Percentiles rank a stretch among this genome's conserved stretches.
Conservation (phyloP, 2,888 invertebrate genomes). For the Epinotia bilunana region DNA sequence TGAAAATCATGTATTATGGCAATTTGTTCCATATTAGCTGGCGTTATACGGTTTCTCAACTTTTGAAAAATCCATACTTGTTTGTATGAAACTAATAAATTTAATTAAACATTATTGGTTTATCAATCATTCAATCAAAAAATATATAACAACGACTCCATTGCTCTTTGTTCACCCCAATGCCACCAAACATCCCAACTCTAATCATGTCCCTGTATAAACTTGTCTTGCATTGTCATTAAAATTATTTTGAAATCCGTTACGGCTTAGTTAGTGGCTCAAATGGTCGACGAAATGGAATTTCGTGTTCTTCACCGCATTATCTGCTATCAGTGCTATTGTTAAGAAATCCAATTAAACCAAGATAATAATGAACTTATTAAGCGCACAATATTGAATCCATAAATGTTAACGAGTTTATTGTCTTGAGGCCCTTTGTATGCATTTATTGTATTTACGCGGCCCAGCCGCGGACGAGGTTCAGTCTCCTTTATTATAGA, state of each 20-base stretch:
- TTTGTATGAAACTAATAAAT: too few relatives aligned
- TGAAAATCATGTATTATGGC: too few relatives aligned
- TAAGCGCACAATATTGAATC: slow-evolving; percentile 18
- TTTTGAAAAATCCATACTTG: too few relatives aligned
- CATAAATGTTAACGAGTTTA: slow-evolving; percentile 22
- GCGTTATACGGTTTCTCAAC: too few relatives aligned
- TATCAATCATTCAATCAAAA: too few relatives aligned
- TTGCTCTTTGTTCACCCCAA: too few relatives aligned
- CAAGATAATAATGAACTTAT: slow-evolving; percentile 23
- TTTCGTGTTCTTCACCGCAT: neutral
- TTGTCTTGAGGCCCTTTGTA: neutral
- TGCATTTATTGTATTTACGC: neutral
- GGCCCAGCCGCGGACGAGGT: neutral
- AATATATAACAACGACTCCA: too few relatives aligned
- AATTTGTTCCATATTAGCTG: too few relatives aligned
- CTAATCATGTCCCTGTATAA: too few relatives aligned
- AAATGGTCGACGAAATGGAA: slow-evolving; percentile 1
- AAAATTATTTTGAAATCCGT: neutral
- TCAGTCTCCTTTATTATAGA: neutral
- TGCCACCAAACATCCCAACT: too few relatives aligned
- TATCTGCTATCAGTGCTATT: slow-evolving; percentile 20
- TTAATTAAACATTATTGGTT: too few relatives aligned
- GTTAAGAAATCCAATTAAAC: slow-evolving; percentile 19
- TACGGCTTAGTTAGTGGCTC: neutral
- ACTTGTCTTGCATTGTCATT: neutral